phyloP scores from a whole-genome alignment of 2,888 invertebrate species.

The Apamea crenata region DNA sequence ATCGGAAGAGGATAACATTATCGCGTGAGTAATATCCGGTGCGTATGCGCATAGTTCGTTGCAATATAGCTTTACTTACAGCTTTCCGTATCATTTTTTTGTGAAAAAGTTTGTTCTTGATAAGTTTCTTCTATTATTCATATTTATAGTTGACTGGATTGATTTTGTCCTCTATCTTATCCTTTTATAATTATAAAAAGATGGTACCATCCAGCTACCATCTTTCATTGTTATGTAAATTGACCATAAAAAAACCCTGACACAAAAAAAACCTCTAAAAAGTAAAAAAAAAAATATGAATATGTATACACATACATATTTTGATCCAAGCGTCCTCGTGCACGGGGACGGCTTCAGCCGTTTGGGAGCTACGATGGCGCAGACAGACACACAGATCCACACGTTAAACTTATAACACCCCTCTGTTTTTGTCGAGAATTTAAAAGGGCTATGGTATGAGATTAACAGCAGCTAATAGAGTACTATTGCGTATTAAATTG shows the following conservation, averaged over 20 bases:
- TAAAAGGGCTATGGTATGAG: not conserved
- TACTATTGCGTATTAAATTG: not conserved
- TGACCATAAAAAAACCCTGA: not conserved
- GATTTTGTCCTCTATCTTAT: not conserved
- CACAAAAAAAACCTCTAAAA: too few species aligned
- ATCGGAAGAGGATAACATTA: conserved; percentile 63
- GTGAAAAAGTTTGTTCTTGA: not conserved
- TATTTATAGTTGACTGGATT: not conserved
- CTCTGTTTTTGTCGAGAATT: too few species aligned
- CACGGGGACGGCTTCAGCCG: too few species aligned
- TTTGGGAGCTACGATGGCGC: too few species aligned
- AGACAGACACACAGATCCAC: too few species aligned
- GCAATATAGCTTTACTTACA: conserved; percentile 38
- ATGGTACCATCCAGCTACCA: not conserved
- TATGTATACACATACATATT: too few species aligned
- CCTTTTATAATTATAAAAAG: not conserved
- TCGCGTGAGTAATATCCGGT: conserved; percentile 65
- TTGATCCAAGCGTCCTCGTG: too few species aligned
- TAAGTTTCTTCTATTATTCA: not conserved
- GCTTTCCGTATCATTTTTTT: conserved; percentile 1
- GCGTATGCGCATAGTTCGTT: conserved; percentile 55
- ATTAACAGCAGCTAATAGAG: not conserved
- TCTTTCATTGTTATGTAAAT: not conserved
- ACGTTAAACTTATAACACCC: too few species aligned
- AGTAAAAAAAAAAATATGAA: too few species aligned